A percentile compares a stretch with the other conserved stretches of the same genome.
Evolutionary conservation across 2,797 vertebrate species (phyloP).

Genomic region (Sebastes kiyomatsui): DNA sequence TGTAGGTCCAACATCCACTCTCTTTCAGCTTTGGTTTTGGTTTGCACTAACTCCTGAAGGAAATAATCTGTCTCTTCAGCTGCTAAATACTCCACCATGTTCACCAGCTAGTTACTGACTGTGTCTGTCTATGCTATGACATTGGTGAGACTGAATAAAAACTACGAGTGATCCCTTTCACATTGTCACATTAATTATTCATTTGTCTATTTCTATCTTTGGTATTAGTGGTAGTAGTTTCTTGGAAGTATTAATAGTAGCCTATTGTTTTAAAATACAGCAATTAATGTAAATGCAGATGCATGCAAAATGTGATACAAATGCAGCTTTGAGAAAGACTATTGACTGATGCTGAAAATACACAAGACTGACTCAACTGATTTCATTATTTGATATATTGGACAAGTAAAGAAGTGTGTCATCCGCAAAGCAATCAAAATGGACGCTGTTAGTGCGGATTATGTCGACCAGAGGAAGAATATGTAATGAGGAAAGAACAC

Average conservation of each 20-base stretch:
- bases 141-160: rapidly evolving
- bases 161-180: neutral
- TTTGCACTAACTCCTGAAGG: neutral
- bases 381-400: neutral
- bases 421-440: neutral
- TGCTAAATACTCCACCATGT: neutral
- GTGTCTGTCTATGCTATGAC: neutral
- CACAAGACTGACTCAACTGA: neutral
- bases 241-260: neutral
- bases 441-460: neutral
- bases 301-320: neutral
- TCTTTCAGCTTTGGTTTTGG: neutral
- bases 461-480: neutral
- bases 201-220: neutral
- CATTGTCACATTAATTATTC: neutral
- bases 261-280: neutral
- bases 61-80: neutral
- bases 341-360: neutral
- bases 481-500: neutral
- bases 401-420: neutral
- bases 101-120: neutral
- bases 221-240: neutral
- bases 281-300: neutral
- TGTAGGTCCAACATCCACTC: neutral
- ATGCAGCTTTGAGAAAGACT: neutral